These are phyloP conservation scores for Caenorhabditis japonica DNA, from an alignment of 2,888 invertebrate genomes.

Conservation along the genomic window DNA sequence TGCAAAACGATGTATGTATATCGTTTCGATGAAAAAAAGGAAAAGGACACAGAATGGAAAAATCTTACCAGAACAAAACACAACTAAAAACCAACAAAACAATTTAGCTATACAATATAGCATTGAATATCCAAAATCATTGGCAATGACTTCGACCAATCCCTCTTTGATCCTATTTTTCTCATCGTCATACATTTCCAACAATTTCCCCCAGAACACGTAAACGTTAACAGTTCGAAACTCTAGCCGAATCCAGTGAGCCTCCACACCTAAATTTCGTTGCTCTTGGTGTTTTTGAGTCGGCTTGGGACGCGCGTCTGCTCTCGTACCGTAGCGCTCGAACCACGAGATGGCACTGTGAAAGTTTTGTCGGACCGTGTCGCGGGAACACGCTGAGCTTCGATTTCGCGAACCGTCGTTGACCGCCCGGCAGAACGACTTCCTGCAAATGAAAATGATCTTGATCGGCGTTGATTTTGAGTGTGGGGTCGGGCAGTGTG, in stretches of 20 bases:
- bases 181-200: too few relatives aligned
- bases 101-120: too few relatives aligned
- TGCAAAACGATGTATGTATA: too few relatives aligned
- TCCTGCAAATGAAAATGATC: slow-evolving; percentile 34
- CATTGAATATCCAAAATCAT: too few relatives aligned
- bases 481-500: background rate
- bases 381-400: slow-evolving; percentile 26
- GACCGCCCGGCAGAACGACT: slow-evolving; percentile 49
- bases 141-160: too few relatives aligned
- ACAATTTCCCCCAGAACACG: too few relatives aligned
- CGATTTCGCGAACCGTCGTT: slow-evolving; percentile 53
- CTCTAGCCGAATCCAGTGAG: slow-evolving; percentile 24
- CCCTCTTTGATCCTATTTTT: too few relatives aligned
- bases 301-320: slow-evolving; percentile 48
- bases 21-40: too few relatives aligned
- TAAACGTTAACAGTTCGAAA: slow-evolving; percentile 9
- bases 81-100: too few relatives aligned
- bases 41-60: too few relatives aligned
- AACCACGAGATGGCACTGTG: slow-evolving; percentile 24
- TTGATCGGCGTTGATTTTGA: too few relatives aligned
- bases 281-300: slow-evolving; percentile 53
- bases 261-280: slow-evolving; percentile 44
- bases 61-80: too few relatives aligned
- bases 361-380: slow-evolving; percentile 4
- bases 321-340: slow-evolving; percentile 45